These are phyloP conservation scores for Pristionchus entomophagus DNA, from an alignment of 2,888 invertebrate species.

Conservation along the genomic window DNA sequence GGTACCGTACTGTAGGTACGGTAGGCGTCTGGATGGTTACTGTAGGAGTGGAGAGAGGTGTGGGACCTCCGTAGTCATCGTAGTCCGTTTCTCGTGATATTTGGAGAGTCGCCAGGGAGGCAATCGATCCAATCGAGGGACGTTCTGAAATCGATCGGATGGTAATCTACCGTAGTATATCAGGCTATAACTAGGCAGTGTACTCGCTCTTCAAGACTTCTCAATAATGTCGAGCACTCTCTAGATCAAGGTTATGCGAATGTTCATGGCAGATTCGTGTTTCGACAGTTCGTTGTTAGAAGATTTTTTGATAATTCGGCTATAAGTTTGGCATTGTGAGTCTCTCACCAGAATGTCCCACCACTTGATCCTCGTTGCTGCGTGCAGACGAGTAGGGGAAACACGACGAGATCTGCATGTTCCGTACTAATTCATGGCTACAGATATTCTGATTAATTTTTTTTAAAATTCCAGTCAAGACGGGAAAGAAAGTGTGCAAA, in stretches of 20 bases:
- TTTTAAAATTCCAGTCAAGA: too few species aligned
- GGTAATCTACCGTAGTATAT: not conserved
- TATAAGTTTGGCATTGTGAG: too few species aligned
- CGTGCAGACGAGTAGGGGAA: conserved; percentile 37
- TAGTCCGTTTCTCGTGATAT: conserved; percentile 2
- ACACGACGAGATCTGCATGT: conserved; percentile 24
- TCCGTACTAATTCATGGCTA: not conserved
- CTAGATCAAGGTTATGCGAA: too few species aligned
- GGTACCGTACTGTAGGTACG: not conserved
- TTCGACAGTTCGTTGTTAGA: too few species aligned
- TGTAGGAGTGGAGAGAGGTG: not conserved
- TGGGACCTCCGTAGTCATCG: not conserved
- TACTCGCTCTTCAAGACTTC: too few species aligned
- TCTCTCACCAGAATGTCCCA: not conserved
- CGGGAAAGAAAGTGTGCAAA: too few species aligned
- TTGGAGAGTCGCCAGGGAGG: conserved; percentile 4
- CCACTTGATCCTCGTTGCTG: not conserved
- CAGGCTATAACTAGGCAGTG: too few species aligned
- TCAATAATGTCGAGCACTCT: too few species aligned
- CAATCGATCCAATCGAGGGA: conserved; percentile 43
- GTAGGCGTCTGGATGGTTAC: conserved; percentile 9
- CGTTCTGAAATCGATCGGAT: conserved; percentile 21
- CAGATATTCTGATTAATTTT: too few species aligned
- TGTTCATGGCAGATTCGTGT: too few species aligned
- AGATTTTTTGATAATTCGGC: too few species aligned